A percentile compares a stretch with the other conserved stretches of the same genome.
phyloP scores from a whole-genome alignment of 30 jellyfish, hydroid and myxozoan genomes.

The Hydractinia symbiolongicarpus region DNA sequence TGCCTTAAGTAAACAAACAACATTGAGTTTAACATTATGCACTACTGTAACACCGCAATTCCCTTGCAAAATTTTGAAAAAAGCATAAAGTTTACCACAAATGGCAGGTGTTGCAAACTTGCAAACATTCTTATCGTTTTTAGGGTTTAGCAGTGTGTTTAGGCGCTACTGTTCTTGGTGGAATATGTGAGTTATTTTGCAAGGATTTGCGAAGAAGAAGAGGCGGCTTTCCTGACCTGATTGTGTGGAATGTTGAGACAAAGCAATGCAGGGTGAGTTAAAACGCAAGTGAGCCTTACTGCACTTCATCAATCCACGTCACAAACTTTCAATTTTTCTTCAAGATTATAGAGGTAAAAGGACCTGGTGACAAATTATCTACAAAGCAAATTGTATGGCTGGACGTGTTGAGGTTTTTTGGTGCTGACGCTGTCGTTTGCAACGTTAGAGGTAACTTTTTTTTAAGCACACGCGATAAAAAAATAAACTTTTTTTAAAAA shows the following conservation, averaged over 20 bases:
- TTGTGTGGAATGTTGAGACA: slow-evolving; percentile 76
- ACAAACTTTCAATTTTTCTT: not conserved
- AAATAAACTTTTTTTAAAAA: too few relatives aligned
- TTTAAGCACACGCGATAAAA: too few relatives aligned
- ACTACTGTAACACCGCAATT: not conserved
- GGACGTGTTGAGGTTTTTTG: slow-evolving; percentile 60
- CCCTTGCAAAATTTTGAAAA: not conserved
- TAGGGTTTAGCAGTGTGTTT: slow-evolving; percentile 69
- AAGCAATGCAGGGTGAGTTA: slow-evolving; percentile 54
- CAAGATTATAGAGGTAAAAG: slow-evolving; percentile 96
- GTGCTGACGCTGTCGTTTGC: slow-evolving; percentile 88
- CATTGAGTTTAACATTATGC: not conserved
- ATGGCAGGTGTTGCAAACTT: not conserved
- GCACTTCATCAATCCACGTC: not conserved
- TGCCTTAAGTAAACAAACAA: too few relatives aligned
- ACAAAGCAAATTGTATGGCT: slow-evolving; percentile 91
- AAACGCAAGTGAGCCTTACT: not conserved
- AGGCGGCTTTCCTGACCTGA: slow-evolving; percentile 92
- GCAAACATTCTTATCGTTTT: not conserved
- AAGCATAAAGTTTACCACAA: not conserved
- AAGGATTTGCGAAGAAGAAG: slow-evolving; percentile 72
- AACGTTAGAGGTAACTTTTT: slow-evolving; percentile 65
- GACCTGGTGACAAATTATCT: slow-evolving; percentile 97
- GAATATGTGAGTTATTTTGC: slow-evolving; percentile 71
- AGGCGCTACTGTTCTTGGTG: slow-evolving; percentile 37